Evolutionary conservation across 2,797 vertebrate genomes (phyloP), one percentile per base, ranked within the genome.

Genomic region (Schizothorax lantsangensis): DNA sequence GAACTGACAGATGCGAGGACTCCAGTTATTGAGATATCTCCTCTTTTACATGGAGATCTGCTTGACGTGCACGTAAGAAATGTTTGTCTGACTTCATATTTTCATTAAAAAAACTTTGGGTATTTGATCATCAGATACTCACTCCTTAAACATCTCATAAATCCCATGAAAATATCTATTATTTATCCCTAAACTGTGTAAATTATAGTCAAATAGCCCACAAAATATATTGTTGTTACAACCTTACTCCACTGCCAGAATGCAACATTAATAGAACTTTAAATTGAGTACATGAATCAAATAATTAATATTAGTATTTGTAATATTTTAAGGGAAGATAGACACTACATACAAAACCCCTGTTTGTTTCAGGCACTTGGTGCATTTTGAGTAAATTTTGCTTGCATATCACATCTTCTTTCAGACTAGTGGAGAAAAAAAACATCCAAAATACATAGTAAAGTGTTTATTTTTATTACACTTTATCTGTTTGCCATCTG

Each of bases 21-120:
- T 88, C 93, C 93, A 93, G 88, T 92, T 93, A 89, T 92, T 95
- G 75, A 92, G 92, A 90, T 2, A 91, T 89, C 91, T 93, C 93
- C 90, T 94, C n/a, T 30, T 17, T 88, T 74, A 91, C 88, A 30
- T 92, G 92, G 64, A 93, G 92, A 77, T 94, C 93, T 21, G 89
- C 91, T 62, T 85, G 91, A 91, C 91, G 89, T 75, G 91, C 88
- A 1, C 47, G 88, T 43, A 94, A 85, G 57, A 92, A 91, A 47
- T 93, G 91, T 77, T 93, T 95, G 52, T 90, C 91, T 82, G 78
- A 88, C 23, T 79, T 52, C 38, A 85, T 36, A 23, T 86, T 84
- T 75, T 88, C 23, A 15, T 15, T 12, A 54, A 64, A 26, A 30
- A 33, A 14, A 7, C 19, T 36, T 73, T 19, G 19, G 33, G 1